phyloP scores from a whole-genome alignment of 1,140 invertebrate genomes.

The Parasteatoda tepidariorum region DNA sequence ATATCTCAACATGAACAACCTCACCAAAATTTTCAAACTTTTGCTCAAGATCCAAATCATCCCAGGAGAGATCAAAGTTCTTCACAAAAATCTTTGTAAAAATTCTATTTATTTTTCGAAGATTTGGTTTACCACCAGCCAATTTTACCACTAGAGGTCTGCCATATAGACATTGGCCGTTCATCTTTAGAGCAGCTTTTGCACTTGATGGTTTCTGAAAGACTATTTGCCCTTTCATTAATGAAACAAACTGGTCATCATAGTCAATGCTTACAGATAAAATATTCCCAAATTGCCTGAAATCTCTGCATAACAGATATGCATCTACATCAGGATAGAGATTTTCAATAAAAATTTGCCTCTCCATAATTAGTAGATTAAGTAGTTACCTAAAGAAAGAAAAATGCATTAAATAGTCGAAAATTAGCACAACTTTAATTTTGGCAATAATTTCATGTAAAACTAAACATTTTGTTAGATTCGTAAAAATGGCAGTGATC shows the following conservation, averaged over 20 bases:
- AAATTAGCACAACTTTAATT: no score
- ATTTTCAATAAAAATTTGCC: conserved; percentile 1
- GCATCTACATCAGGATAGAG: conserved; percentile 5
- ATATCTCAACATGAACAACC: not conserved
- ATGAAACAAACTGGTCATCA: not conserved
- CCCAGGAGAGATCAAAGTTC: conserved; percentile 4
- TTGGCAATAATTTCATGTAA: no score
- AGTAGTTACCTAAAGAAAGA: no score
- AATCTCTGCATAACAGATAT: not conserved
- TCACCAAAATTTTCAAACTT: conserved; percentile 3
- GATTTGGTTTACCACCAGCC: not conserved
- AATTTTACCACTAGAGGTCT: not conserved
- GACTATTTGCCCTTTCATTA: not conserved
- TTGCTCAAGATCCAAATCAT: conserved; percentile 7
- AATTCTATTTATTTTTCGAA: not conserved
- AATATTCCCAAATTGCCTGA: conserved; percentile 13
- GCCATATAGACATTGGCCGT: not conserved
- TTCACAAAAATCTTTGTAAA: conserved; percentile 15
- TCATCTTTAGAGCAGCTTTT: not conserved
- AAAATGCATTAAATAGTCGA: no score
- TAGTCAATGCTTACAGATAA: not conserved
- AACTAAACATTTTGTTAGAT: no score
- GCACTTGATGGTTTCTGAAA: conserved; percentile 3
- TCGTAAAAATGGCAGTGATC: no score
- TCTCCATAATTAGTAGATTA: no score